phyloP scores from a whole-genome alignment of 2,888 invertebrate species.

The Tholera decimalis region DNA sequence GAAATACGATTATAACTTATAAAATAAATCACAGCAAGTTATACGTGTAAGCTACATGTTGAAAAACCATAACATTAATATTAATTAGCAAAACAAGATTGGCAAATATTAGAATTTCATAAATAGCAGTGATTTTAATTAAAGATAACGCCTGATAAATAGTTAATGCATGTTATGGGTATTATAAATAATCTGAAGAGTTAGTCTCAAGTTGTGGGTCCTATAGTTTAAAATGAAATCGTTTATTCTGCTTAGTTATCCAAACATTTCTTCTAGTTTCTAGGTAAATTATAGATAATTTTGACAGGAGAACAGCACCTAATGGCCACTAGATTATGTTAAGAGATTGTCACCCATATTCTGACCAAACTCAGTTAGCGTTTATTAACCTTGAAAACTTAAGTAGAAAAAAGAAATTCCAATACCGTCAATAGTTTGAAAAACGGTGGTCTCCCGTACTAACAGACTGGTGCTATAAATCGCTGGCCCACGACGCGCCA shows the following conservation, averaged over 20 bases:
- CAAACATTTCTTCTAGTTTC: not conserved
- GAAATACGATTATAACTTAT: no score
- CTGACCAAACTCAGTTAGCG: no score
- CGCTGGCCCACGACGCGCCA: constrained; percentile 76
- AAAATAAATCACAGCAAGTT: no score
- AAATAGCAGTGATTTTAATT: constrained; percentile 32
- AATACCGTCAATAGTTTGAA: constrained; percentile 1
- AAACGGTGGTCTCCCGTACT: constrained; percentile 59
- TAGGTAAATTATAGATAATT: not conserved
- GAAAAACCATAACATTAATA: not conserved
- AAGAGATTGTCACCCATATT: no score
- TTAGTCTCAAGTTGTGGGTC: constrained; percentile 12
- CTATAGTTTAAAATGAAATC: no score
- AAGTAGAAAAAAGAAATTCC: constrained; percentile 14
- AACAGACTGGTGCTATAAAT: constrained; percentile 76
- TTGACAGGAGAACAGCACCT: no score
- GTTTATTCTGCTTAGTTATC: no score
- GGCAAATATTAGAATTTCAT: constrained; percentile 6
- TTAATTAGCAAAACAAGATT: not conserved
- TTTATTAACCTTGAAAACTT: no score
- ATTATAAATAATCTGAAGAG: constrained; percentile 13
- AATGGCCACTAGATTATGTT: no score
- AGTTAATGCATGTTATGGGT: not conserved
- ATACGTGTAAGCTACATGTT: not conserved
- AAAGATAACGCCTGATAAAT: constrained; percentile 13